Base-by-base conservation (phyloP, 2,888 invertebrate species). In the Harpalus rubripes region DNA sequence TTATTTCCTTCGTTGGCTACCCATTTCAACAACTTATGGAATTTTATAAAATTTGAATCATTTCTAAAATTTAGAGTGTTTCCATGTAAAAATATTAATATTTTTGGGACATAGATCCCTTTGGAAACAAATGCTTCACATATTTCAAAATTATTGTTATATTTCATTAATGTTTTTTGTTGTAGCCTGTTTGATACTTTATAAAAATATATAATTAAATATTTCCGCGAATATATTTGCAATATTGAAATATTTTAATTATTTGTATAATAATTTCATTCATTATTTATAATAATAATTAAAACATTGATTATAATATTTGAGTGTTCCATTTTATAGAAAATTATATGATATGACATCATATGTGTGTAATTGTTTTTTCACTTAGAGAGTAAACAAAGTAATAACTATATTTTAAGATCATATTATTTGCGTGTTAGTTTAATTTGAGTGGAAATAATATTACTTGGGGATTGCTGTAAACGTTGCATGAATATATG, bases 351-450 rank as follows among this genome's bases (percentile, higher is more conserved):
- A 12, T 44, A 44, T 59, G 15, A 59, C 59, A 59, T 59, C 59
- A 59, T 59, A 52, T 59, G 15, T 59, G 59, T 16, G 10, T 59
- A 59, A 15, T 16, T n/a, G 16, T 59, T 59, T 59, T 59, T 15
- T n/a, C 10, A 56, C 63, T 22, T 22, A 63, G 12, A 26, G 18
- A 63, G 63, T 63, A 63, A 63, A 63, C 63, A 63, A 63, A 63
- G 26, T 63, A 63, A 63, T 63, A 63, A 63, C 22, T 63, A 26
- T 63, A 63, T 63, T 63, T 63, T 22, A 63, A 63, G 63, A 63
- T 12, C 18, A 26, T 63, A 52, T 52, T 52, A 52, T 52, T 52
- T 52, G 59, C 59, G 59, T 59, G 18, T 16, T 59, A 18, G 59
- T 59, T 15, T 32, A 56, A 59, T 59, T 59, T 18, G 59, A 59